These are phyloP conservation scores for Aurelia sp. DNA, from an alignment of 30 jellyfish, hydroid and myxozoan genomes.

Conservation along the genomic window DNA sequence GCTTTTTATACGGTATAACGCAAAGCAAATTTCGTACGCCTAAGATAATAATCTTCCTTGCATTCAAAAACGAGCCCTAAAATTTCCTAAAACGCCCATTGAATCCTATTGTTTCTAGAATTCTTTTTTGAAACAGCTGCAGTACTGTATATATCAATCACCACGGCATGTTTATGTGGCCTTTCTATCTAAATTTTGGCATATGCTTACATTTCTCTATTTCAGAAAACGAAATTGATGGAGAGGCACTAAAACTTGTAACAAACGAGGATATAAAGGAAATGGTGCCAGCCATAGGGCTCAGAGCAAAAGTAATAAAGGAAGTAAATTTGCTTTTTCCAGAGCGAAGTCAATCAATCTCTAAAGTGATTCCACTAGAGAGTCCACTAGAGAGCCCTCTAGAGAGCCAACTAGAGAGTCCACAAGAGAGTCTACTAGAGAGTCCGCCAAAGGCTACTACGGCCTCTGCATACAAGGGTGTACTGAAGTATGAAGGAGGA, in stretches of 20 bases:
- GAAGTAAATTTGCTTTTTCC: neutral
- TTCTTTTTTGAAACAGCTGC: neutral
- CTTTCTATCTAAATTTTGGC: neutral
- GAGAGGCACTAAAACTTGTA: neutral
- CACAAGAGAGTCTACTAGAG: too few species aligned
- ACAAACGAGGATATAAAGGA: neutral
- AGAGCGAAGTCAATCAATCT: neutral
- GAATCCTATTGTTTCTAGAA: too few species aligned
- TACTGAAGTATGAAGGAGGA: neutral
- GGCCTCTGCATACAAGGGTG: neutral
- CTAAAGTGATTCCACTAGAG: neutral
- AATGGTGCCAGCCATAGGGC: conserved; percentile 10
- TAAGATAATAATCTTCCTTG: too few species aligned
- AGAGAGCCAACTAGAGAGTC: too few species aligned
- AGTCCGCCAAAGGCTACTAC: too few species aligned
- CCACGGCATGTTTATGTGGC: neutral
- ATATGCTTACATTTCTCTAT: neutral
- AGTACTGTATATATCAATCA: neutral
- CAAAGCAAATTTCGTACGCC: too few species aligned
- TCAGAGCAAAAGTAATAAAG: neutral
- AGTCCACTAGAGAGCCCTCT: neutral
- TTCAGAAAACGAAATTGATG: conserved; percentile 7
- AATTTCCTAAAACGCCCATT: too few species aligned
- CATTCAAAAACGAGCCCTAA: too few species aligned
- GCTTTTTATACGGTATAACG: too few species aligned